phyloP scores from a whole-genome alignment of 2,113 vertebrate species.

The Trogon melanurus region DNA sequence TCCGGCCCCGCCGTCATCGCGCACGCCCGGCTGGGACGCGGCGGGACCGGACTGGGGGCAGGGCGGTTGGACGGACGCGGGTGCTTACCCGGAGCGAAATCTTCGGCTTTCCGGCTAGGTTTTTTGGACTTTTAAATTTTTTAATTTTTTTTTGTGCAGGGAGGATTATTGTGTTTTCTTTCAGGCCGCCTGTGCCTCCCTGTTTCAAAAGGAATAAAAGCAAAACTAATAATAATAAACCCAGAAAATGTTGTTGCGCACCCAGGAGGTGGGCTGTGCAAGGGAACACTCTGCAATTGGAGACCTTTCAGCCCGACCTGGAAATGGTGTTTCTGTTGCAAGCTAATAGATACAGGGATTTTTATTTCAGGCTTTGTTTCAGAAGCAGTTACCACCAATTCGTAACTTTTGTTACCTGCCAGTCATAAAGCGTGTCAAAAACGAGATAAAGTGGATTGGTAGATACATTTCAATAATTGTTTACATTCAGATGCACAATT shows the following conservation, averaged over 20 bases:
- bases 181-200: neutral
- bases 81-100: neutral
- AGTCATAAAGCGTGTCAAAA: neutral
- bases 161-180: too few species aligned
- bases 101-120: accelerated
- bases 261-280: accelerated
- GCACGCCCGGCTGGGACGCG: neutral
- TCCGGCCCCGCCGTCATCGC: neutral
- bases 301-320: neutral
- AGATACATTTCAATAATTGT: neutral
- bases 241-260: accelerated
- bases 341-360: neutral
- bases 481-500: neutral
- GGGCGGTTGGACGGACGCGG: neutral
- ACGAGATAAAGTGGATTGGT: neutral
- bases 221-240: neutral
- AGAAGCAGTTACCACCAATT: neutral
- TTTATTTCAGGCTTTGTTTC: neutral
- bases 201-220: neutral
- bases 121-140: too few species aligned
- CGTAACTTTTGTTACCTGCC: neutral
- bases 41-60: neutral
- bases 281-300: accelerated
- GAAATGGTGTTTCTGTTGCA: neutral
- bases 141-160: too few species aligned